Conservation (phyloP, 92 coral and sea anemone species). For the Epizoanthus ramosus region DNA sequence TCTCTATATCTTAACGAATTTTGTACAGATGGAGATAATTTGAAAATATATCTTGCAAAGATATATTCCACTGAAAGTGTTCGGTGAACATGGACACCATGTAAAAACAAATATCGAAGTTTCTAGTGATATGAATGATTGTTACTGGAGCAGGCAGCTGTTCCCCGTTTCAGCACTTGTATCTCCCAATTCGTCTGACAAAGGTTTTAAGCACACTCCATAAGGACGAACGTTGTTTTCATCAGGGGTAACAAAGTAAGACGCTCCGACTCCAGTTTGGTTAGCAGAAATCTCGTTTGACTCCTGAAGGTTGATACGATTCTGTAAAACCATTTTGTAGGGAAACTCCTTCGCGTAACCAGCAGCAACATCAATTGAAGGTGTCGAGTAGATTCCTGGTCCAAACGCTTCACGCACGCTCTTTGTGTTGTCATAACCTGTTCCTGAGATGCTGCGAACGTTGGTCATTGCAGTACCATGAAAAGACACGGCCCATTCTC, state of each 20-base stretch:
- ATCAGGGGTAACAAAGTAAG: slow-evolving; percentile 33
- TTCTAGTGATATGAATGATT: too few relatives aligned
- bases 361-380: slow-evolving; percentile 44
- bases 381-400: slow-evolving; percentile 56
- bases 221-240: slow-evolving; percentile 35
- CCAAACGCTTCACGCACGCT: too few relatives aligned
- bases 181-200: too few relatives aligned
- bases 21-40: too few relatives aligned
- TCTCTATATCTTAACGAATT: too few relatives aligned
- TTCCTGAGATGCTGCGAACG: slow-evolving; percentile 21
- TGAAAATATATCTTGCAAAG: too few relatives aligned
- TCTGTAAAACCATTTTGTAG: slow-evolving; percentile 45
- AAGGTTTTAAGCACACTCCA: slow-evolving; percentile 43
- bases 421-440: slow-evolving; percentile 39
- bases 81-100: too few relatives aligned
- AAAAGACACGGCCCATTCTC: slow-evolving; percentile 65
- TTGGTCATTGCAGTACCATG: slow-evolving; percentile 44
- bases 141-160: too few relatives aligned
- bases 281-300: background rate
- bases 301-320: slow-evolving; percentile 45
- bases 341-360: slow-evolving; percentile 30
- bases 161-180: too few relatives aligned
- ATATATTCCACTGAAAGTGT: too few relatives aligned
- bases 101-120: too few relatives aligned
- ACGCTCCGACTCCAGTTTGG: background rate